phyloP scores from a whole-genome alignment of 2,888 invertebrate species.

The Drosophila mettleri region DNA sequence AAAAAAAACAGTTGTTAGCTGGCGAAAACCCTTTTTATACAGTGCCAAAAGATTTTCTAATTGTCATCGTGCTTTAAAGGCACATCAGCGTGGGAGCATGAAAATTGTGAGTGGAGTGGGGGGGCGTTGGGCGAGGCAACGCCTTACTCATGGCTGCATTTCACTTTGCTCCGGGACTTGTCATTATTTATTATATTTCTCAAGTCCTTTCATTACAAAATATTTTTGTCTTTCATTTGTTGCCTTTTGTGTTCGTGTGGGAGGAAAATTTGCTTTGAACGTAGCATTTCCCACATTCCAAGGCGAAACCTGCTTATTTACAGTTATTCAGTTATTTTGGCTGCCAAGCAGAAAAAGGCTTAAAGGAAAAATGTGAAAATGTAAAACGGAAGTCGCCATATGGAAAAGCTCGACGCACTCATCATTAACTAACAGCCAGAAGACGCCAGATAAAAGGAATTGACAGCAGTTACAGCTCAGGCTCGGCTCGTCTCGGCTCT shows the following conservation, averaged over 20 bases:
- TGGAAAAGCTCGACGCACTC: slow-evolving; percentile 42
- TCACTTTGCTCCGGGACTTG: slow-evolving; percentile 59
- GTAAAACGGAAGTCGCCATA: slow-evolving; percentile 52
- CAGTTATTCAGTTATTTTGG: slow-evolving; percentile 77
- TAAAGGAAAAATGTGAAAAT: slow-evolving; percentile 17
- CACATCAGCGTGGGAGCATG: slow-evolving; percentile 22
- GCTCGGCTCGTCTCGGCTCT: slow-evolving; percentile 47
- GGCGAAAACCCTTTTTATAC: slow-evolving; percentile 48
- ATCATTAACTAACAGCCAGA: slow-evolving; percentile 37
- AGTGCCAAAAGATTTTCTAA: slow-evolving; percentile 64
- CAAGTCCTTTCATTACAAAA: slow-evolving; percentile 78
- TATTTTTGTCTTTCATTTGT: slow-evolving; percentile 74
- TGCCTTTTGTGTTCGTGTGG: slow-evolving; percentile 47
- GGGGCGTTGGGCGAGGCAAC: not conserved
- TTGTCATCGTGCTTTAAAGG: slow-evolving; percentile 62
- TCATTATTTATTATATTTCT: slow-evolving; percentile 78
- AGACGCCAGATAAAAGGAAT: slow-evolving; percentile 10
- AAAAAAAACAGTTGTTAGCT: slow-evolving; percentile 16
- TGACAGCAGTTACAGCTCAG: slow-evolving; percentile 26
- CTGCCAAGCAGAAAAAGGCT: slow-evolving; percentile 49
- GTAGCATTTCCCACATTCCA: slow-evolving; percentile 60
- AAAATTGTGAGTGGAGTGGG: not conserved
- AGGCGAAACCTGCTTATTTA: slow-evolving; percentile 64
- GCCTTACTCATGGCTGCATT: slow-evolving; percentile 46
- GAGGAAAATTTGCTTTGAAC: slow-evolving; percentile 37